Conservation (phyloP, 2,888 invertebrate genomes). For the Labia minor region DNA sequence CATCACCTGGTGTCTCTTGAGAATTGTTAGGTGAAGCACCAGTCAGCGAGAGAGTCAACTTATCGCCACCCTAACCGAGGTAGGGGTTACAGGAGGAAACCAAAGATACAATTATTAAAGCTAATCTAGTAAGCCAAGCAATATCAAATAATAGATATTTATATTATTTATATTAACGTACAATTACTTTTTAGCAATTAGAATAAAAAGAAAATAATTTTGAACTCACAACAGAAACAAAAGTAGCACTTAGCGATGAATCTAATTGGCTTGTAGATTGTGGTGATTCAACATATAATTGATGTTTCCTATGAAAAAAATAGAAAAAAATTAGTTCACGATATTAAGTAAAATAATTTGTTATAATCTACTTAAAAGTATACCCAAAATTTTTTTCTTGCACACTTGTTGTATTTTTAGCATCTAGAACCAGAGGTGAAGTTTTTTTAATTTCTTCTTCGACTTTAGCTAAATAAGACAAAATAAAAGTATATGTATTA, state of each 20-base stretch:
- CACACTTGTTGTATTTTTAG: neutral
- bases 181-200: slow-evolving; percentile 18
- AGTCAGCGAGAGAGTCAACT: slow-evolving; percentile 51
- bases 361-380: slow-evolving; percentile 19
- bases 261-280: slow-evolving; percentile 22
- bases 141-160: neutral
- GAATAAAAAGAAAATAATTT: slow-evolving; percentile 22
- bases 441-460: slow-evolving; percentile 49
- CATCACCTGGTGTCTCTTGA: slow-evolving; percentile 17
- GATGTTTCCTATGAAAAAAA: slow-evolving; percentile 20
- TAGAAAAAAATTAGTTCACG: slow-evolving; percentile 8
- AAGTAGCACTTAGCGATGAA: slow-evolving; percentile 44
- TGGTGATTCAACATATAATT: slow-evolving; percentile 21
- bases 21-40: slow-evolving; percentile 28
- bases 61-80: slow-evolving; percentile 52
- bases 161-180: neutral
- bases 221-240: slow-evolving; percentile 65
- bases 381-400: slow-evolving; percentile 1
- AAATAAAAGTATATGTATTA: slow-evolving; percentile 18
- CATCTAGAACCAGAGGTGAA: neutral
- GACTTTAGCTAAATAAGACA: slow-evolving; percentile 44
- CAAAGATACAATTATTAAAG: neutral
- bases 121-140: neutral
- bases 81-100: slow-evolving; percentile 15
- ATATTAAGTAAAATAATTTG: neutral